phyloP scores from a whole-genome alignment of 1,140 invertebrate genomes.

The Atopsyche davidsoni region DNA sequence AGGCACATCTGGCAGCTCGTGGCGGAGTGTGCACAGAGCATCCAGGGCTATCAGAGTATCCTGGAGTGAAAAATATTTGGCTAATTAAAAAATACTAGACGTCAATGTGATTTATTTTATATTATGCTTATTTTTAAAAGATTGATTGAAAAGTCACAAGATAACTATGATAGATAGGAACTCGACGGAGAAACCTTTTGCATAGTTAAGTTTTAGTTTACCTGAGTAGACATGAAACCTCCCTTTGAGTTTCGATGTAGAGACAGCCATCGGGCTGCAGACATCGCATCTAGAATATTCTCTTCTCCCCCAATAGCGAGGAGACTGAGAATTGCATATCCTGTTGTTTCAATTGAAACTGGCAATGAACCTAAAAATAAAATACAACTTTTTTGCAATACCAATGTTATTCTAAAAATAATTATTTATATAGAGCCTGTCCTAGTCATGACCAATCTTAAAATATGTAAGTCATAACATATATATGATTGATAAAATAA shows the following conservation, averaged over 20 bases:
- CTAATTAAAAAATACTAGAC: background rate
- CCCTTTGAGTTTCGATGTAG: slow-evolving; percentile 60
- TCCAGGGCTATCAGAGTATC: slow-evolving; percentile 62
- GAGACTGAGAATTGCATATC: slow-evolving; percentile 60
- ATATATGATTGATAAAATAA: background rate
- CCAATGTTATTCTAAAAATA: background rate
- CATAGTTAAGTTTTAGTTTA: no score
- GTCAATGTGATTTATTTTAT: slow-evolving; percentile 2
- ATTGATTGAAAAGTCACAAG: no score
- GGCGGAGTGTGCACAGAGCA: slow-evolving; percentile 43
- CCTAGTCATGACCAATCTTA: background rate
- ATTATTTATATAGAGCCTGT: background rate
- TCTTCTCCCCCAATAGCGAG: slow-evolving; percentile 46
- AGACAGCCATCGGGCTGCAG: slow-evolving; percentile 60
- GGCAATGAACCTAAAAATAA: slow-evolving; percentile 33
- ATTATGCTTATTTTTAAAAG: no score
- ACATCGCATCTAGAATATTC: slow-evolving; percentile 49
- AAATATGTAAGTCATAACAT: background rate
- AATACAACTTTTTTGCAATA: background rate
- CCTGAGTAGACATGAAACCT: slow-evolving; percentile 63
- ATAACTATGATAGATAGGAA: no score
- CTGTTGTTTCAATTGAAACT: slow-evolving; percentile 61
- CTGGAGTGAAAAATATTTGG: slow-evolving; percentile 34
- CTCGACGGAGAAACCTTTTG: no score
- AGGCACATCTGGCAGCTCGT: slow-evolving; percentile 24